Evolutionary conservation across 2,113 vertebrate species (phyloP).

Genomic region (Acanthochromis polyacanthus): DNA sequence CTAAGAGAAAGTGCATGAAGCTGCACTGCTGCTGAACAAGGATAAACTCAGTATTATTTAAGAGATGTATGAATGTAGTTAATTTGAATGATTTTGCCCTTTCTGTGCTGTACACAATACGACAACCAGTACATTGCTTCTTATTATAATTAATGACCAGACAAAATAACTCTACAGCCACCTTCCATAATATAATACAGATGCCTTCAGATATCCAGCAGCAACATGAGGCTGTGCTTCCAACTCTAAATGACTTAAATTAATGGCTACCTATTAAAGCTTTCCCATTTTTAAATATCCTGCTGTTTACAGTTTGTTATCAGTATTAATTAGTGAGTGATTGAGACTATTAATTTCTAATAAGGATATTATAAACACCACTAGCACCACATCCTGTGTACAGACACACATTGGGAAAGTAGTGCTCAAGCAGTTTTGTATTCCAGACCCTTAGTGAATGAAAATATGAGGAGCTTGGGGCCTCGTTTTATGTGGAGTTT

Average conservation of each 20-base stretch:
- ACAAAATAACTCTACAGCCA: background rate
- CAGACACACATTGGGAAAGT: conserved; percentile 4
- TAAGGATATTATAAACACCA: conserved; percentile 23
- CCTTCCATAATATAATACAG: conserved; percentile 27
- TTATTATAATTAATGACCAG: conserved; percentile 36
- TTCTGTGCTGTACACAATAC: background rate
- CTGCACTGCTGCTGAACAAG: too few species aligned
- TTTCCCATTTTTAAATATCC: conserved; percentile 33
- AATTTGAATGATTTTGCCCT: background rate
- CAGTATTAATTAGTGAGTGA: conserved; percentile 51
- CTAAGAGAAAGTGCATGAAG: too few species aligned
- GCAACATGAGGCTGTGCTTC: conserved; percentile 8
- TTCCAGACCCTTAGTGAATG: background rate
- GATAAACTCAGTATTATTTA: background rate
- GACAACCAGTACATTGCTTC: background rate
- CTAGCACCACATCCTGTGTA: conserved; percentile 10
- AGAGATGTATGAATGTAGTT: background rate
- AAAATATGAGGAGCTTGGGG: background rate
- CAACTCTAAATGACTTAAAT: conserved; percentile 34
- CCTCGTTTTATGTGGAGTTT: too few species aligned
- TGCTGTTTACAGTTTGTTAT: conserved; percentile 50
- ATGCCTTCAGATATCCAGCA: conserved; percentile 13
- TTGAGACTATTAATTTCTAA: conserved; percentile 47
- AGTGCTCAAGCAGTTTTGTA: background rate
- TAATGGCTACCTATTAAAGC: conserved; percentile 34